phyloP scores from a whole-genome alignment of 1,140 invertebrate species.

The Lordiphosa clarofinis region DNA sequence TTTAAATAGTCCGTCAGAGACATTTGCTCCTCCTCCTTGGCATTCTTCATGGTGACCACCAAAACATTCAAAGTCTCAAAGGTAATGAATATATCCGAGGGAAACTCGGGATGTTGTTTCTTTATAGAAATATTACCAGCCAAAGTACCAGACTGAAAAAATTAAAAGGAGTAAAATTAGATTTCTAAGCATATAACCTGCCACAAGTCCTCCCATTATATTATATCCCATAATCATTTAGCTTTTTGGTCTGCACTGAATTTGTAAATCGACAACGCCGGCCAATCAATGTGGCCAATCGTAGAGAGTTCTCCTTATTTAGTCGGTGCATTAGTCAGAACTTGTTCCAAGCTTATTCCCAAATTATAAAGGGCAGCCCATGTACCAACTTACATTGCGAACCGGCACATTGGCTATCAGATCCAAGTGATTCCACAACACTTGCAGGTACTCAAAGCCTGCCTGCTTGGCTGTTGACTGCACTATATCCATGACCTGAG shows the following conservation, averaged over 20 bases:
- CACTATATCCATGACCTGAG: slow-evolving; percentile 84
- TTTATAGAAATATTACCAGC: slow-evolving; percentile 91
- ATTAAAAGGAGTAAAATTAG: neutral
- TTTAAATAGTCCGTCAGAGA: slow-evolving; percentile 48
- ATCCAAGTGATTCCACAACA: slow-evolving; percentile 82
- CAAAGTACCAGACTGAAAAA: slow-evolving; percentile 82
- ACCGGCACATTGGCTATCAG: slow-evolving; percentile 87
- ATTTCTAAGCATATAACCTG: too few relatives aligned
- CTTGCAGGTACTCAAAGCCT: slow-evolving; percentile 81
- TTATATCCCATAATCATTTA: too few relatives aligned
- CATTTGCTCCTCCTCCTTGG: slow-evolving; percentile 42
- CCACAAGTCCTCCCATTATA: too few relatives aligned
- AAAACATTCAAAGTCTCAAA: slow-evolving; percentile 85
- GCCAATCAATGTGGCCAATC: too few relatives aligned
- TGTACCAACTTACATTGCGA: slow-evolving; percentile 82
- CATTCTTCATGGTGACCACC: slow-evolving; percentile 31
- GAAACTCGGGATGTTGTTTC: slow-evolving; percentile 85
- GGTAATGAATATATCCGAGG: slow-evolving; percentile 88
- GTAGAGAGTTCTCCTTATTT: too few relatives aligned
- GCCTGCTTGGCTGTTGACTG: slow-evolving; percentile 79
- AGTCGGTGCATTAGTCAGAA: too few relatives aligned
- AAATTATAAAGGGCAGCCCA: too few relatives aligned
- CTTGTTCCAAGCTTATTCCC: too few relatives aligned
- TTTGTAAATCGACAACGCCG: too few relatives aligned
- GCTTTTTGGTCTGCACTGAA: too few relatives aligned